Base-by-base conservation (phyloP, 1,140 invertebrate genomes). In the Papilio xuthus region DNA sequence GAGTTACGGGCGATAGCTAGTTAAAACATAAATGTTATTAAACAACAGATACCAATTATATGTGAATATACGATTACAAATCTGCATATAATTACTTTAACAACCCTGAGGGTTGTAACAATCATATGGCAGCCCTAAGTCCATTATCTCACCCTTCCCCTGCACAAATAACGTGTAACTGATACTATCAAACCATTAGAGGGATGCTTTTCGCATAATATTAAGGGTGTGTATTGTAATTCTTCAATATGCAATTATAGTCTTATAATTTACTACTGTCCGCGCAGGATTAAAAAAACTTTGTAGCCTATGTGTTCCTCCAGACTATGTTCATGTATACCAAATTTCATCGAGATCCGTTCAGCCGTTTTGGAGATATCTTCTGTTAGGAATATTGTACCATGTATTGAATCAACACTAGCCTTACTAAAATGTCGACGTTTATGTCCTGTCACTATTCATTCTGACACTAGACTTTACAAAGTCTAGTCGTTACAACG, bases 151-250 rank as follows among this genome's bases (percentile, higher is more conserved):
- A 63, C 60, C 60, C 60, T 20, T 4, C n/a, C 50, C 50, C 60
- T 28, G 28, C 60, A 60, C 53, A 60, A 69, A 32, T 69, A 37
- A 69, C 67, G 6, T 41, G 67, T 70, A 70, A 70, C 67, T 41
- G 67, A 69, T 69, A 69, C 28, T 9, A 69, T 69, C 63, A 26
- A 18, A 69, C 63, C 63, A 69, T 69, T 69, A 69, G 63, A 37
- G 63, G 63, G 63, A 32, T 69, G 63, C 3, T 69, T 37, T 69
- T 69, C 32, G 8, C 63, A 69, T 69, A 37, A 15, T 28, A 69
- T 69, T 69, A 69, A 69, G 28, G 63, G 63, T 69, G 63, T 67
- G 18, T 12, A 32, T 26, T 10, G 28, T 69, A 32, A 69, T 69
- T 6, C 56, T 23, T 23, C 56, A 60, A 26, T 60, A 60, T 60